A percentile compares a stretch with the other conserved stretches of the same genome.
Evolutionary conservation across 1,140 invertebrate species (phyloP).

Genomic region (Calliopsis andreniformis): DNA sequence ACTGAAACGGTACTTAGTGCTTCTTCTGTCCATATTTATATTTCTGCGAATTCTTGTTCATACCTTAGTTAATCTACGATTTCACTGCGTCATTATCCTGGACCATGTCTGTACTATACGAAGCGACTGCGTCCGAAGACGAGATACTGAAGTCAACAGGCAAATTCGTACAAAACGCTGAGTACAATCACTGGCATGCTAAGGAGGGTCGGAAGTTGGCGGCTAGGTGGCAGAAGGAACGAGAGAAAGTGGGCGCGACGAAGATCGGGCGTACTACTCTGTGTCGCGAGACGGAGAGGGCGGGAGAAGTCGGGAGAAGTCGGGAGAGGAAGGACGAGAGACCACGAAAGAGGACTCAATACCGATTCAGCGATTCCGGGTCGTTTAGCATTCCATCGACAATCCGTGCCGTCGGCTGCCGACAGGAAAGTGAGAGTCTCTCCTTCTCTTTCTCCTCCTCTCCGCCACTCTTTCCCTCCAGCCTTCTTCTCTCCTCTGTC

Average conservation of each 20-base stretch:
- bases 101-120: too few relatives aligned
- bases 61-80: too few relatives aligned
- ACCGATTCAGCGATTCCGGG: conserved; percentile 70
- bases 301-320: conserved; percentile 13
- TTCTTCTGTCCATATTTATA: background rate
- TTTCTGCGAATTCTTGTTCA: too few relatives aligned
- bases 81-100: too few relatives aligned
- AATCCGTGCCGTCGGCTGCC: conserved; percentile 70
- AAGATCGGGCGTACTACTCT: background rate
- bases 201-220: conserved; percentile 48
- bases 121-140: conserved; percentile 38
- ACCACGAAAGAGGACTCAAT: conserved; percentile 65
- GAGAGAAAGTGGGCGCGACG: conserved; percentile 20
- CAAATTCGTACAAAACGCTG: conserved; percentile 60
- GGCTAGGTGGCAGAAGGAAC: conserved; percentile 47
- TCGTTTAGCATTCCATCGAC: conserved; percentile 75
- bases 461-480: conserved; percentile 1
- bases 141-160: conserved; percentile 51
- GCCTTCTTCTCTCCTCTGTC: conserved; percentile 24
- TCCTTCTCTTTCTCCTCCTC: conserved; percentile 31
- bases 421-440: conserved; percentile 74
- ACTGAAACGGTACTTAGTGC: too few relatives aligned
- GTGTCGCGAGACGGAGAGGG: background rate
- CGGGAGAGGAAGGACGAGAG: conserved; percentile 33
- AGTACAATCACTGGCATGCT: conserved; percentile 52